Evolutionary conservation across 2,888 invertebrate species (phyloP).

Genomic region (Shargacucullia verbasci): DNA sequence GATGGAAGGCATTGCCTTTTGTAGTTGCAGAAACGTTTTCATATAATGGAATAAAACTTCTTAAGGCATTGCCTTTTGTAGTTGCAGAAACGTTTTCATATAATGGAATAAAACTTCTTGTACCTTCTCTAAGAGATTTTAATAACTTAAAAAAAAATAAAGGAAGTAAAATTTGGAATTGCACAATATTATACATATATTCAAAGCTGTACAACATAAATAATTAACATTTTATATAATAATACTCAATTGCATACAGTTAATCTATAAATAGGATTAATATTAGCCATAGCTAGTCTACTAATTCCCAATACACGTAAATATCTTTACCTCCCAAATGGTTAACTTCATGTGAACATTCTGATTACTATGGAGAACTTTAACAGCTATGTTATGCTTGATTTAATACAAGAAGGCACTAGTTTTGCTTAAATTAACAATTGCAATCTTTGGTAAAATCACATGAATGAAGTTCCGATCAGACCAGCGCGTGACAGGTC

Average conservation of each 20-base stretch:
- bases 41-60: too few species aligned
- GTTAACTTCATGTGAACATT: slow-evolving; percentile 36
- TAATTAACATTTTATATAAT: slow-evolving; percentile 53
- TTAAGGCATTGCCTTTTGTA: too few species aligned
- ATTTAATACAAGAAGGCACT: slow-evolving; percentile 52
- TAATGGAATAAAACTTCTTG: slow-evolving; percentile 52
- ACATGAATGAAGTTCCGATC: slow-evolving; percentile 39
- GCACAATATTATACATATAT: slow-evolving; percentile 61
- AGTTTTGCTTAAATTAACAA: slow-evolving; percentile 53
- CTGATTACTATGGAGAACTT: slow-evolving; percentile 36
- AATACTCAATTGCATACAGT: slow-evolving; percentile 48
- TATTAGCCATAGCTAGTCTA: slow-evolving; percentile 35
- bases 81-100: too few species aligned
- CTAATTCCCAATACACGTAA: slow-evolving; percentile 28
- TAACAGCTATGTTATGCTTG: slow-evolving; percentile 42
- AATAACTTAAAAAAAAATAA: slow-evolving; percentile 58
- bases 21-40: too few species aligned
- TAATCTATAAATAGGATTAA: slow-evolving; percentile 38
- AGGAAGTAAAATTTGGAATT: slow-evolving; percentile 63
- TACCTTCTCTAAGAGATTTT: slow-evolving; percentile 62
- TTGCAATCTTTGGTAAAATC: slow-evolving; percentile 56
- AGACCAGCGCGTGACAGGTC: slow-evolving; percentile 6
- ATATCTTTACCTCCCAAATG: slow-evolving; percentile 21
- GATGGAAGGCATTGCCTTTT: too few species aligned
- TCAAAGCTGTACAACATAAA: slow-evolving; percentile 63